Conservation (phyloP, 1,140 invertebrate species). For the Choristoneura fumiferana region DNA sequence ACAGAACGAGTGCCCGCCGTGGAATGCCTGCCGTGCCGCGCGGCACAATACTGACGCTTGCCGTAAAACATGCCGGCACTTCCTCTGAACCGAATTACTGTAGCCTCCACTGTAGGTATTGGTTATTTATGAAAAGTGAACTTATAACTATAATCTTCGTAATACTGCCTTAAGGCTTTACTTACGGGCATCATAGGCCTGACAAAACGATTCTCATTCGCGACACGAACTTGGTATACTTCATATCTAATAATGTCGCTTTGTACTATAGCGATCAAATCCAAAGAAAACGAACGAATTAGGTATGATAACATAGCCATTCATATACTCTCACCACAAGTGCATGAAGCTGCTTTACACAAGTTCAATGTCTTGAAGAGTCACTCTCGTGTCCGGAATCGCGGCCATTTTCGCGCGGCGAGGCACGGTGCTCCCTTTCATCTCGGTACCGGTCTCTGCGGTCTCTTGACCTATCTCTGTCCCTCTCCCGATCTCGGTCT, state of each 20-base stretch:
- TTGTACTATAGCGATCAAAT: conserved; percentile 12
- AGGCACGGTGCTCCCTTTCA: conserved; percentile 68
- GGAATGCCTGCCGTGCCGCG: conserved; percentile 44
- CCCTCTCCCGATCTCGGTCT: conserved; percentile 49
- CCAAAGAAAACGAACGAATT: conserved; percentile 10
- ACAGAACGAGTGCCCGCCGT: conserved; percentile 38
- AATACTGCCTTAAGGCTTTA: conserved; percentile 65
- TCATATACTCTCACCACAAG: no score
- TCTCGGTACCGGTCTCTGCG: conserved; percentile 62
- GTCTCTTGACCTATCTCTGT: conserved; percentile 54
- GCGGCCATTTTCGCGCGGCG: conserved; percentile 69
- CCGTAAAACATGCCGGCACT: conserved; percentile 36
- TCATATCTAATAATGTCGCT: conserved; percentile 56
- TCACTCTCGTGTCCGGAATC: conserved; percentile 77
- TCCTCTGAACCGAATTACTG: conserved; percentile 41
- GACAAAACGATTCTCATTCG: conserved; percentile 59
- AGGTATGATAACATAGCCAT: no score
- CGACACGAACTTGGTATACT: conserved; percentile 46
- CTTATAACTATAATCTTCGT: conserved; percentile 50
- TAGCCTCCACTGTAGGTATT: conserved; percentile 59
- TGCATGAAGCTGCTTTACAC: conserved; percentile 14
- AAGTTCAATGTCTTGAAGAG: conserved; percentile 70
- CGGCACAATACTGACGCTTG: conserved; percentile 24
- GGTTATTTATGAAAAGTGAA: conserved; percentile 38
- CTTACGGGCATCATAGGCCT: conserved; percentile 46